A percentile compares a stretch with the other conserved stretches of the same genome.
Evolutionary conservation across 2,797 vertebrate species (phyloP).

Genomic region (Alcedo atthis): DNA sequence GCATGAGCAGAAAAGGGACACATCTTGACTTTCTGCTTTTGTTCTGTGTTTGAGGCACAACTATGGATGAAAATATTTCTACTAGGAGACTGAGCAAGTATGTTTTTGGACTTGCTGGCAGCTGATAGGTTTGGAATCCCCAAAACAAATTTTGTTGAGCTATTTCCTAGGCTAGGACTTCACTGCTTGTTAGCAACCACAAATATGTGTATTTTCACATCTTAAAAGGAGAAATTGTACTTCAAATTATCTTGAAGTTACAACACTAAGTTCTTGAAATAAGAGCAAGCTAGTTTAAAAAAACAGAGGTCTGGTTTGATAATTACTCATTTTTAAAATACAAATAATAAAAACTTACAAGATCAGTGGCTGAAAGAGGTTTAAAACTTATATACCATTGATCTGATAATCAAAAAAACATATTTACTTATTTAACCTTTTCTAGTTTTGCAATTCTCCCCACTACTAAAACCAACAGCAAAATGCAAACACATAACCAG

Average conservation of each 20-base stretch:
- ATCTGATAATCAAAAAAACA: background rate
- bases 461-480: background rate
- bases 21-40: background rate
- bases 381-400: background rate
- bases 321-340: background rate
- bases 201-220: background rate
- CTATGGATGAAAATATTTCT: slow-evolving; percentile 16
- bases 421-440: background rate
- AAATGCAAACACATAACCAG: background rate
- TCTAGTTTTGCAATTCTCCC: background rate
- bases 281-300: background rate
- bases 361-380: background rate
- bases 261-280: background rate
- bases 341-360: background rate
- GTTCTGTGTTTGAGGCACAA: background rate
- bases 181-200: background rate
- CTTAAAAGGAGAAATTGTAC: background rate
- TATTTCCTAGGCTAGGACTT: background rate
- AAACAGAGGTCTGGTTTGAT: background rate
- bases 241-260: background rate
- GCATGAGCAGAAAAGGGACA: background rate
- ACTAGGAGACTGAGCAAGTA: background rate
- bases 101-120: background rate
- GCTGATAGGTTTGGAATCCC: background rate
- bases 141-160: background rate